A percentile compares a stretch with the other conserved stretches of the same genome.
These are phyloP conservation scores for Cossypha niveicapilla DNA, from an alignment of 2,797 vertebrate genomes.

Conservation along the genomic window DNA sequence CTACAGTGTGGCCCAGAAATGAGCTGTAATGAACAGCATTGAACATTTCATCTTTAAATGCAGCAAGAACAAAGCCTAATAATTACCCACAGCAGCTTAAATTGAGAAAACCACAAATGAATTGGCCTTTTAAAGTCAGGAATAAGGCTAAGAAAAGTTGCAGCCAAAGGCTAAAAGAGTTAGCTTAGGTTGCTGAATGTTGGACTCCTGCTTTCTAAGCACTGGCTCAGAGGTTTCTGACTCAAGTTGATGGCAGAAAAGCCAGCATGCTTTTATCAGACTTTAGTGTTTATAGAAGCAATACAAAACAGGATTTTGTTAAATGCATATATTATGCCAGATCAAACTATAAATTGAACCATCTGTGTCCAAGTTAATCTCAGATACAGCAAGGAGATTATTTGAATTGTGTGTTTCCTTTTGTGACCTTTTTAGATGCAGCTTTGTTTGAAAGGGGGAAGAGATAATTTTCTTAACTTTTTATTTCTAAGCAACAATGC, in stretches of 20 bases:
- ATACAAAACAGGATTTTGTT: constrained; percentile 78
- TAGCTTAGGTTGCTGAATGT: constrained; percentile 49
- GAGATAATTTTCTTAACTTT: constrained; percentile 69
- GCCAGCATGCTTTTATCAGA: constrained; percentile 74
- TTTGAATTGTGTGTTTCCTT: constrained; percentile 74
- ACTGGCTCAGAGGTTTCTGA: constrained; percentile 58
- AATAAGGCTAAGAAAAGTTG: constrained; percentile 20
- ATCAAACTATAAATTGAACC: constrained; percentile 80
- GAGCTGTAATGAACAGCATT: constrained; percentile 57
- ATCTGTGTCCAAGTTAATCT: constrained; percentile 76
- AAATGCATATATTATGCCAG: constrained; percentile 73
- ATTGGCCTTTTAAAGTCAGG: constrained; percentile 38
- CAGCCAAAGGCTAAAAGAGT: constrained; percentile 53
- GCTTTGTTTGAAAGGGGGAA: constrained; percentile 47
- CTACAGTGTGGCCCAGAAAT: constrained; percentile 63
- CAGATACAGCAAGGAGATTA: constrained; percentile 73
- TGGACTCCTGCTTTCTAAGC: constrained; percentile 37
- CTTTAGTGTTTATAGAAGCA: constrained; percentile 76
- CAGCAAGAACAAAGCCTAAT: constrained; percentile 64
- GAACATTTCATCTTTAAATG: constrained; percentile 65
- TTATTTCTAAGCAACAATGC: constrained; percentile 57
- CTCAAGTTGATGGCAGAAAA: constrained; percentile 71
- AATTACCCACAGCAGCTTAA: constrained; percentile 56
- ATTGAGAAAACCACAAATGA: constrained; percentile 37
- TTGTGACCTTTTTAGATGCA: constrained; percentile 71